Percentiles rank a stretch among this genome's conserved stretches.
These are phyloP conservation scores for Acanthococcus lagerstroemiae DNA, from an alignment of 2,888 invertebrate genomes.

Conservation along the genomic window DNA sequence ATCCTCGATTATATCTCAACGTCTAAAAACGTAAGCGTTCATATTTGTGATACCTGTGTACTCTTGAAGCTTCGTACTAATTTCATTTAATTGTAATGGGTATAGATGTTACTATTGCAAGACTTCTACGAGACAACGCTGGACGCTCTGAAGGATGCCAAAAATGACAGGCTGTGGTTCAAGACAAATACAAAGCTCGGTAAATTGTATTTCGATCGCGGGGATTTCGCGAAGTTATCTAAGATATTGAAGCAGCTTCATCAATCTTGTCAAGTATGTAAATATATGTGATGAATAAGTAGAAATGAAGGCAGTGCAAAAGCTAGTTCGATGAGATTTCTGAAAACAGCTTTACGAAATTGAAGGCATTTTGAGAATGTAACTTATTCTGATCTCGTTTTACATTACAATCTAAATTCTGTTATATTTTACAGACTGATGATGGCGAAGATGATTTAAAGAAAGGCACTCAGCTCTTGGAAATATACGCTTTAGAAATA, in stretches of 20 bases:
- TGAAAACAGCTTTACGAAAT: too few relatives aligned
- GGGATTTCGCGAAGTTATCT: slow-evolving; percentile 85
- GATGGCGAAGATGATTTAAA: slow-evolving; percentile 96
- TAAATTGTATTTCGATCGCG: slow-evolving; percentile 93
- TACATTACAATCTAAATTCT: too few relatives aligned
- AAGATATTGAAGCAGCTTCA: slow-evolving; percentile 95
- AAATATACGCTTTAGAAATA: slow-evolving; percentile 97
- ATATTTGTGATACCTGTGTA: background rate
- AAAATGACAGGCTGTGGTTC: slow-evolving; percentile 98
- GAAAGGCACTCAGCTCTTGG: slow-evolving; percentile 93
- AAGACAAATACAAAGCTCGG: slow-evolving; percentile 99
- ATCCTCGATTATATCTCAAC: slow-evolving; percentile 99
- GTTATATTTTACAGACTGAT: slow-evolving; percentile 61
- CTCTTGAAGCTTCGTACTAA: background rate
- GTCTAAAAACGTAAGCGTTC: slow-evolving; percentile 79
- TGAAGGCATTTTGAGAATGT: too few relatives aligned
- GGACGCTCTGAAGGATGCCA: slow-evolving; percentile 91
- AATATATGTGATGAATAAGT: background rate
- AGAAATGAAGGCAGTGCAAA: background rate
- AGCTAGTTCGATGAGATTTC: background rate
- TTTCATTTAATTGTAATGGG: background rate
- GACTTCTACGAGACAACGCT: slow-evolving; percentile 96
- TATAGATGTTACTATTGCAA: slow-evolving; percentile 89
- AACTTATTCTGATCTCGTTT: too few relatives aligned
- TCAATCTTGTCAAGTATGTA: slow-evolving; percentile 65